Percentiles rank a stretch among this genome's conserved stretches.
phyloP scores from a whole-genome alignment of 2,797 vertebrate genomes.

The Periophthalmus magnuspinnatus region DNA sequence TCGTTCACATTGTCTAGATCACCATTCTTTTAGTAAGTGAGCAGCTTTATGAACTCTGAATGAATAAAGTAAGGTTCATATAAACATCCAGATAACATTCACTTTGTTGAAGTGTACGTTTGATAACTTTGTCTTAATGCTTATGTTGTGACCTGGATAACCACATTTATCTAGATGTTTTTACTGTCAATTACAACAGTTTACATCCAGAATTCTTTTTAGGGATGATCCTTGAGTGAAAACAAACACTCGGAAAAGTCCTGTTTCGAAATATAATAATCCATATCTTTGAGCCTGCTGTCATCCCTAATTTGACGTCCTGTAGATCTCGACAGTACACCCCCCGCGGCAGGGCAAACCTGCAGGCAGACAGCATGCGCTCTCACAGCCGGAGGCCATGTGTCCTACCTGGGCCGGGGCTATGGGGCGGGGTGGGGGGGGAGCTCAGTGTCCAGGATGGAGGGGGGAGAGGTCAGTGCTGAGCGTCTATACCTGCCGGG shows the following conservation, averaged over 20 bases:
- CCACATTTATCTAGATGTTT: not conserved
- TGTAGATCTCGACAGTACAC: conserved; percentile 15
- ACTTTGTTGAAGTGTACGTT: too few species aligned
- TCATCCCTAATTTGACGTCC: not conserved
- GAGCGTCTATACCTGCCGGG: conserved; percentile 89
- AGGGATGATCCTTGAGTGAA: not conserved
- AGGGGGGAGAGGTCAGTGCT: conserved; percentile 62
- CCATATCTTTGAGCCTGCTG: not conserved
- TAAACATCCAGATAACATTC: not conserved
- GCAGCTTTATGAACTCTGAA: not conserved
- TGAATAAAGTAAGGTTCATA: not conserved
- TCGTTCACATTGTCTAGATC: not conserved
- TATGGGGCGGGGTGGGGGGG: conserved; percentile 53
- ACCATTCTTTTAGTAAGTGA: not conserved
- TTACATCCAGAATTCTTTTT: not conserved
- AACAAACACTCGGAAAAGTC: not conserved
- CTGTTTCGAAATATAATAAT: not conserved
- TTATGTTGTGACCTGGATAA: too few species aligned
- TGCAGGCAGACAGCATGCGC: conserved; percentile 38
- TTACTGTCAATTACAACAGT: not conserved
- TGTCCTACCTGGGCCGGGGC: conserved; percentile 69
- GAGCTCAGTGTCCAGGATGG: conserved; percentile 58
- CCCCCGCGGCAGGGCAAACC: conserved; percentile 39
- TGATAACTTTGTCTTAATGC: too few species aligned
- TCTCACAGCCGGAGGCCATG: conserved; percentile 8